These are phyloP conservation scores for Oxyura jamaicensis DNA, from an alignment of 2,113 vertebrate species.

Conservation along the genomic window DNA sequence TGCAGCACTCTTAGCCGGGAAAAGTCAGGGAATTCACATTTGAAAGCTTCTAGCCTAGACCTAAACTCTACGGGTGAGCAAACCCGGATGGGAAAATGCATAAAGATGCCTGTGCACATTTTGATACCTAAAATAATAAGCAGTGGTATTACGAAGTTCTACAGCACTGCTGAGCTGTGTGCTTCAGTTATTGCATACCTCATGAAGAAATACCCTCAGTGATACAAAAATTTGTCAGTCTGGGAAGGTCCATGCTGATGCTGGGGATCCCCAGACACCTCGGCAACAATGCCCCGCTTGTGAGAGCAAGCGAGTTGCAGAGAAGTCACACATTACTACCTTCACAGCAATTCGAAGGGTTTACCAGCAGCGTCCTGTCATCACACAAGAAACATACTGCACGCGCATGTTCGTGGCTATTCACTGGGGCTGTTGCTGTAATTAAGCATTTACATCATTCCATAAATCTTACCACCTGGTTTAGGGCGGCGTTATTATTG, in stretches of 20 bases:
- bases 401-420: rapidly evolving
- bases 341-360: neutral
- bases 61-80: neutral
- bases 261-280: neutral
- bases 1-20: neutral
- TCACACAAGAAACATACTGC: neutral
- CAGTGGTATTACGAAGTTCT: neutral
- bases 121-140: neutral
- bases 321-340: neutral
- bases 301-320: neutral
- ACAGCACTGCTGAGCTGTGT: neutral
- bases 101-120: neutral
- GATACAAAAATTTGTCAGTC: neutral
- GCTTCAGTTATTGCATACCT: neutral
- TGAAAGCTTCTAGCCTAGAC: neutral
- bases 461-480: neutral
- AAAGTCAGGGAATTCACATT: neutral
- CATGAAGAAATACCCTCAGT: neutral
- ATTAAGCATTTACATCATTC: neutral
- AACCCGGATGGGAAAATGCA: neutral
- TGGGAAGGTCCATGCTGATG: neutral
- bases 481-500: neutral
- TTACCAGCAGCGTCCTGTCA: no score
- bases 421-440: neutral
- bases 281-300: neutral